These are phyloP conservation scores for Sebastes paucispinis DNA, from an alignment of 2,797 vertebrate species.

Conservation along the genomic window DNA sequence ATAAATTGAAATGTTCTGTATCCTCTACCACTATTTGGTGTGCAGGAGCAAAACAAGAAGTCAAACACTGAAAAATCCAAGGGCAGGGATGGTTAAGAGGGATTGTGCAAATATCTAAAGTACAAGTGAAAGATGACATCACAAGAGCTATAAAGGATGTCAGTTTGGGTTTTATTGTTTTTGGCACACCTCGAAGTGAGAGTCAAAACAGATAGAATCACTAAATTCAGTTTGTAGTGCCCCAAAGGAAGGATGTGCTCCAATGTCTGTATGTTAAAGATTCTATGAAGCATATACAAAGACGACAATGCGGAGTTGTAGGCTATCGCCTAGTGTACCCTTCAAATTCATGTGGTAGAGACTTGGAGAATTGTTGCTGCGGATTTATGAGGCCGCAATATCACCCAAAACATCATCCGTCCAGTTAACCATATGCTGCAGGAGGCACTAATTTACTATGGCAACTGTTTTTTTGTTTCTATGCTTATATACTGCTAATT, in stretches of 20 bases:
- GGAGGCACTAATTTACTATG: neutral
- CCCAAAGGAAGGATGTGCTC: neutral
- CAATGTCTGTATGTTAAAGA: neutral
- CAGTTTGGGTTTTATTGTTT: conserved; percentile 34
- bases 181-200: conserved; percentile 50
- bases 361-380: neutral
- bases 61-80: conserved; percentile 27
- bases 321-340: neutral
- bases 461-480: neutral
- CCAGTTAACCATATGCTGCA: neutral
- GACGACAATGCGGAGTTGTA: conserved; percentile 10
- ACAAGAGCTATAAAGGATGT: conserved; percentile 25
- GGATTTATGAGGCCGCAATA: neutral
- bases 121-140: conserved; percentile 49
- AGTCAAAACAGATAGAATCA: conserved; percentile 52
- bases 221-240: conserved; percentile 12
- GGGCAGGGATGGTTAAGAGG: conserved; percentile 37
- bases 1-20: neutral
- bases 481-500: neutral
- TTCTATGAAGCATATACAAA: neutral
- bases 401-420: neutral
- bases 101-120: conserved; percentile 25
- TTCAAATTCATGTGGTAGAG: neutral
- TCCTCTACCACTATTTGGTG: neutral
- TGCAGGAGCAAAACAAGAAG: neutral